A percentile compares a stretch with the other conserved stretches of the same genome.
Conservation (phyloP, 2,797 vertebrate species). For the Channa striata region DNA sequence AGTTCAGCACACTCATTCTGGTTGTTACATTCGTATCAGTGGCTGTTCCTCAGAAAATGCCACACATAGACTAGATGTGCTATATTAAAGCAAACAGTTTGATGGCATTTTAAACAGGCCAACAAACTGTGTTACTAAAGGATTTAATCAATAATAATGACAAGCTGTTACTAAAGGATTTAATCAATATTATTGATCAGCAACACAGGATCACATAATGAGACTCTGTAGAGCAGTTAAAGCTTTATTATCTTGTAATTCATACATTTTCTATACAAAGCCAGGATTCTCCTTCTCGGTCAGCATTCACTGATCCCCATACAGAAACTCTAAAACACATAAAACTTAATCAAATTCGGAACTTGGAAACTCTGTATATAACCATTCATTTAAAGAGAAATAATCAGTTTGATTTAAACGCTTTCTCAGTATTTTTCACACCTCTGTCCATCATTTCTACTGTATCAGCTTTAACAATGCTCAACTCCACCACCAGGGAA, state of each 20-base stretch:
- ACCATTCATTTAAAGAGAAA: not conserved
- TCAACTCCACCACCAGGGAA: conserved; percentile 31
- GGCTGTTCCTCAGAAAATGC: no score
- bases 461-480: not conserved
- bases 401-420: not conserved
- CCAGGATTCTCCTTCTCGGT: no score
- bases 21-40: no score
- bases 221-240: no score
- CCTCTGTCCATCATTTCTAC: not conserved
- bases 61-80: no score
- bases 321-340: not conserved
- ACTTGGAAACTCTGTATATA: no score
- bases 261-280: not conserved
- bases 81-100: no score
- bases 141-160: not conserved
- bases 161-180: not conserved
- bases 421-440: not conserved
- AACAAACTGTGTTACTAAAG: not conserved
- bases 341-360: not conserved
- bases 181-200: not conserved
- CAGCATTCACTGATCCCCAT: not conserved
- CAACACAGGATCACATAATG: not conserved
- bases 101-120: no score
- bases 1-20: no score
- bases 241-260: no score